Conservation (phyloP, 2,113 vertebrate genomes). For the Tringa solitaria region DNA sequence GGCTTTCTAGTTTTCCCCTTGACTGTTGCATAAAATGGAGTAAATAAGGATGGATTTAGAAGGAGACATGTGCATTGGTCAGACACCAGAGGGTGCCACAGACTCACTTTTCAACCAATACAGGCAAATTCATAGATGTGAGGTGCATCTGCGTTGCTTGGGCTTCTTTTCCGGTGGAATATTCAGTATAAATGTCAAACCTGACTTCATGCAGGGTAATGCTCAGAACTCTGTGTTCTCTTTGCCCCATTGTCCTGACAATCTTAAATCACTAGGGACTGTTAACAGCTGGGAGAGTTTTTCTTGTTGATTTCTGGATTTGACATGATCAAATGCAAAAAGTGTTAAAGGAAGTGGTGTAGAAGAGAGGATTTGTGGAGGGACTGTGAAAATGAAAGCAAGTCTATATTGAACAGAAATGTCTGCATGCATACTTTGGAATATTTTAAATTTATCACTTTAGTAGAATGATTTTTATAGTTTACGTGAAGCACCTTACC, state of each 20-base stretch:
- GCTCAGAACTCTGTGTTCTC: not conserved
- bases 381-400: not conserved
- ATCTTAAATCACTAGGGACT: not conserved
- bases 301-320: not conserved
- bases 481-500: not conserved
- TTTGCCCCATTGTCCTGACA: not conserved
- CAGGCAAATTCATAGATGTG: not conserved
- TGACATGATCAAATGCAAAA: not conserved
- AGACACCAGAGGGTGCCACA: slow-evolving; percentile 78
- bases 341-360: not conserved
- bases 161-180: not conserved
- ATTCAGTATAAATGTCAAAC: not conserved
- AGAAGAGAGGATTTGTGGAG: not conserved
- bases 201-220: not conserved
- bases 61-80: not conserved
- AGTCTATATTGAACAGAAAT: not conserved
- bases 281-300: not conserved
- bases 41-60: not conserved
- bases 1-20: not conserved
- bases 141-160: not conserved
- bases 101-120: slow-evolving; percentile 32
- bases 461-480: not conserved
- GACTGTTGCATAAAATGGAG: not conserved
- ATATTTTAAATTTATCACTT: not conserved
- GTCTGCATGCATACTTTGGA: not conserved